Percentiles rank a stretch among this genome's conserved stretches.
phyloP scores from a whole-genome alignment of 2,888 invertebrate species.

The Pyrgus malvae region DNA sequence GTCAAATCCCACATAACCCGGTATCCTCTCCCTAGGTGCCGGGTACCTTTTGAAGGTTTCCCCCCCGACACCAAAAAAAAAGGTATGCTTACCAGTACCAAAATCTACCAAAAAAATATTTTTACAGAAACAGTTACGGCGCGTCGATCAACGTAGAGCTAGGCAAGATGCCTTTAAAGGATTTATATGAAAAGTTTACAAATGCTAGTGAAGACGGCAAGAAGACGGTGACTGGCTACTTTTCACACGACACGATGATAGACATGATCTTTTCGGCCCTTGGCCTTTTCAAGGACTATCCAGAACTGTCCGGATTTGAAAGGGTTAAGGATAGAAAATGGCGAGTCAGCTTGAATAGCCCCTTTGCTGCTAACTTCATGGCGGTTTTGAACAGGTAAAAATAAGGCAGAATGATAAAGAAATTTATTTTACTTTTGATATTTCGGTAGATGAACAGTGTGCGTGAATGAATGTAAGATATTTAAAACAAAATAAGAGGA shows the following conservation, averaged over 20 bases:
- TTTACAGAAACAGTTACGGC: conserved; percentile 42
- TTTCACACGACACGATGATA: conserved; percentile 83
- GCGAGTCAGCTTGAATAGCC: conserved; percentile 81
- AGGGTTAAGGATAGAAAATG: conserved; percentile 66
- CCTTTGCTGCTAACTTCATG: conserved; percentile 85
- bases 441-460: neutral
- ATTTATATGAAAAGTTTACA: conserved; percentile 77
- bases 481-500: too few species aligned
- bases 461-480: too few species aligned
- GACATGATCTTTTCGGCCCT: conserved; percentile 79
- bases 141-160: conserved; percentile 53
- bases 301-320: conserved; percentile 76
- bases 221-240: conserved; percentile 68
- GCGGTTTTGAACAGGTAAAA: conserved; percentile 84
- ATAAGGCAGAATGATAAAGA: neutral
- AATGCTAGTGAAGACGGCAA: conserved; percentile 26
- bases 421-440: conserved; percentile 27
- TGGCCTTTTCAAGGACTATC: conserved; percentile 76
- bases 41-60: too few species aligned
- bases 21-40: too few species aligned
- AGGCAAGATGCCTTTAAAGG: conserved; percentile 84
- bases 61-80: too few species aligned
- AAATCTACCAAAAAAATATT: too few species aligned
- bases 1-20: too few species aligned
- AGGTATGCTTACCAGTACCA: too few species aligned